phyloP scores from a whole-genome alignment of 2,113 vertebrate species.

The Enhydra lutris region DNA sequence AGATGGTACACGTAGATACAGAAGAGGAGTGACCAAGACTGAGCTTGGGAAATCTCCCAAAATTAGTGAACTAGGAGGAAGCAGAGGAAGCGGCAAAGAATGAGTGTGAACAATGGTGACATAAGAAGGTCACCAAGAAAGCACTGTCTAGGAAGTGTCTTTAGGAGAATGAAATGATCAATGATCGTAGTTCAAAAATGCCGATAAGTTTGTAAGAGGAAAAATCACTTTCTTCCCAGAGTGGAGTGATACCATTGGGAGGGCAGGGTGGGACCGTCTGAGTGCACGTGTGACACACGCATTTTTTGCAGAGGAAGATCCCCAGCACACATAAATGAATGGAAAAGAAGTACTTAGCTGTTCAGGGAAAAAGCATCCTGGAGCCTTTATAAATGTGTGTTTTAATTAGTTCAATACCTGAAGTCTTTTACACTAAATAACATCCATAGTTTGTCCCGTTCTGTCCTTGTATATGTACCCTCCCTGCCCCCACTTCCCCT shows the following conservation, averaged over 20 bases:
- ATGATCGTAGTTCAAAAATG: neutral
- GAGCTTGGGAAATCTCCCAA: neutral
- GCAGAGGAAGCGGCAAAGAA: neutral
- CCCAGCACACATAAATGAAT: neutral
- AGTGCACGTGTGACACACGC: fast-evolving
- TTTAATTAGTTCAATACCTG: neutral
- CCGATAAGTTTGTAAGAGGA: neutral
- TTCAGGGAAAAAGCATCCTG: neutral
- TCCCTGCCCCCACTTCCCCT: too few relatives aligned
- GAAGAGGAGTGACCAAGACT: neutral
- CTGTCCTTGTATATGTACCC: neutral
- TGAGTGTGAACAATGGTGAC: neutral
- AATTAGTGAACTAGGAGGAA: neutral
- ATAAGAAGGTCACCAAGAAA: neutral
- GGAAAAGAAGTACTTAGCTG: neutral
- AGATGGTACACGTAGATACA: too few relatives aligned
- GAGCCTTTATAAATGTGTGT: neutral
- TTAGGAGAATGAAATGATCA: neutral
- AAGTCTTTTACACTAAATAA: neutral
- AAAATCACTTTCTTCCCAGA: neutral
- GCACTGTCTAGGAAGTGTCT: neutral
- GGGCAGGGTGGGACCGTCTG: neutral
- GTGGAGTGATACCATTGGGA: neutral
- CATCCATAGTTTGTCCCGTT: neutral
- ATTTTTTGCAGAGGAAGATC: neutral